phyloP scores from a whole-genome alignment of 2,888 invertebrate species.

The Drosophila kuntzei region DNA sequence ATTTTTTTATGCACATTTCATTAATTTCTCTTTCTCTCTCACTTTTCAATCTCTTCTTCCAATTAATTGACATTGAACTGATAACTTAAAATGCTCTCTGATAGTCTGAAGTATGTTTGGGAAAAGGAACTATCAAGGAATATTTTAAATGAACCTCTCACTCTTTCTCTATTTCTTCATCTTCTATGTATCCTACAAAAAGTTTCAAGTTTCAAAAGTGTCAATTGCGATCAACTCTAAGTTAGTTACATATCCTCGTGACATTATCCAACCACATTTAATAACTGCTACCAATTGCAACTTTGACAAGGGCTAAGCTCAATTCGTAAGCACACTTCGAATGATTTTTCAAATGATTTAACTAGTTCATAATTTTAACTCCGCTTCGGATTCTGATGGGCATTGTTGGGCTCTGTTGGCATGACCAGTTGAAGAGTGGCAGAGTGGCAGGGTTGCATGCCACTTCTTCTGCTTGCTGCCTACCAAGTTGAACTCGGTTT shows the following conservation, averaged over 20 bases:
- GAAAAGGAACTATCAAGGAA: too few relatives aligned
- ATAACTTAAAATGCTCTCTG: too few relatives aligned
- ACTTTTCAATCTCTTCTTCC: too few relatives aligned
- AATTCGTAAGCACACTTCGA: slow-evolving; percentile 12
- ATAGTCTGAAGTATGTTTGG: too few relatives aligned
- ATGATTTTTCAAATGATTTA: slow-evolving; percentile 57
- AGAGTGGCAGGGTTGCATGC: slow-evolving; percentile 24
- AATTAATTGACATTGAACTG: too few relatives aligned
- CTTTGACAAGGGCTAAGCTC: slow-evolving; percentile 14
- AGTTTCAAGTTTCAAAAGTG: too few relatives aligned
- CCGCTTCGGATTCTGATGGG: slow-evolving; percentile 1
- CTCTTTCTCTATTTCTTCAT: too few relatives aligned
- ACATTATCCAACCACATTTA: not conserved
- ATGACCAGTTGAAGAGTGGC: slow-evolving; percentile 26
- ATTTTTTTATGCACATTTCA: too few relatives aligned
- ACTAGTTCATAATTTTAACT: slow-evolving; percentile 25
- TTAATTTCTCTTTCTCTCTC: too few relatives aligned
- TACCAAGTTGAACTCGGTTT: slow-evolving; percentile 54
- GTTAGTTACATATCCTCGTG: slow-evolving; percentile 1
- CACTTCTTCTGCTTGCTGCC: slow-evolving; percentile 33
- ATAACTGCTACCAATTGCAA: not conserved
- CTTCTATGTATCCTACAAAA: too few relatives aligned
- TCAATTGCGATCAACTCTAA: not conserved
- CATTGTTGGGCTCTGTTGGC: slow-evolving; percentile 2
- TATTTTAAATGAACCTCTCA: too few relatives aligned